phyloP scores from a whole-genome alignment of 2,888 invertebrate genomes.

The Phaedon cochleariae region DNA sequence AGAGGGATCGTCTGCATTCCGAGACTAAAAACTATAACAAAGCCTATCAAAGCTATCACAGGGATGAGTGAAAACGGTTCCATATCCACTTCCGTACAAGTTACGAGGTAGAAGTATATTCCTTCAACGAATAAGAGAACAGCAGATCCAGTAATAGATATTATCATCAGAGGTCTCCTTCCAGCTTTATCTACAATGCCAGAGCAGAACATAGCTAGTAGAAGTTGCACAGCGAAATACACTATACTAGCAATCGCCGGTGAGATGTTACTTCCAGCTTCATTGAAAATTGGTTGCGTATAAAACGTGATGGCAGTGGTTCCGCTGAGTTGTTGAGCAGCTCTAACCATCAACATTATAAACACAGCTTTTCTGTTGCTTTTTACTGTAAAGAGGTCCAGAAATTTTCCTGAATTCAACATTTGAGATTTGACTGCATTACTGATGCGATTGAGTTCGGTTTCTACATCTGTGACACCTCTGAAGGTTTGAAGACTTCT shows the following conservation, averaged over 20 bases:
- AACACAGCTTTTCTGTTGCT: slow-evolving; percentile 71
- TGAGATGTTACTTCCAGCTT: slow-evolving; percentile 60
- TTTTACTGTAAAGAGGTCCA: slow-evolving; percentile 66
- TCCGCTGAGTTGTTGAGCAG: slow-evolving; percentile 67
- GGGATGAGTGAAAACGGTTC: slow-evolving; percentile 60
- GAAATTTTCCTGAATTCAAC: slow-evolving; percentile 66
- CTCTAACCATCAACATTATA: slow-evolving; percentile 68
- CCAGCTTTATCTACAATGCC: slow-evolving; percentile 68
- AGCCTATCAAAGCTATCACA: slow-evolving; percentile 61
- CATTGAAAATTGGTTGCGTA: slow-evolving; percentile 65
- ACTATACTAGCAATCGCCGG: slow-evolving; percentile 55
- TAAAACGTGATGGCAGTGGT: slow-evolving; percentile 72
- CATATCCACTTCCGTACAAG: slow-evolving; percentile 55
- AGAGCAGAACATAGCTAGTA: slow-evolving; percentile 66
- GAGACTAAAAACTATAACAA: slow-evolving; percentile 64
- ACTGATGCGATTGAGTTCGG: slow-evolving; percentile 53
- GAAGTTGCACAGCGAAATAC: slow-evolving; percentile 65
- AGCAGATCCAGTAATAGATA: slow-evolving; percentile 63
- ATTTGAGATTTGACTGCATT: slow-evolving; percentile 56
- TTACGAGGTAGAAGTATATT: slow-evolving; percentile 62
- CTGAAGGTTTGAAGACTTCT: slow-evolving; percentile 63
- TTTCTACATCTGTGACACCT: slow-evolving; percentile 64
- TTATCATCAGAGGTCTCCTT: slow-evolving; percentile 64
- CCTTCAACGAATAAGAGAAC: slow-evolving; percentile 61
- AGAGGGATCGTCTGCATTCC: slow-evolving; percentile 66